Evolutionary conservation across 1,140 invertebrate species (phyloP).

Genomic region (Tyrophagus putrescentiae): DNA sequence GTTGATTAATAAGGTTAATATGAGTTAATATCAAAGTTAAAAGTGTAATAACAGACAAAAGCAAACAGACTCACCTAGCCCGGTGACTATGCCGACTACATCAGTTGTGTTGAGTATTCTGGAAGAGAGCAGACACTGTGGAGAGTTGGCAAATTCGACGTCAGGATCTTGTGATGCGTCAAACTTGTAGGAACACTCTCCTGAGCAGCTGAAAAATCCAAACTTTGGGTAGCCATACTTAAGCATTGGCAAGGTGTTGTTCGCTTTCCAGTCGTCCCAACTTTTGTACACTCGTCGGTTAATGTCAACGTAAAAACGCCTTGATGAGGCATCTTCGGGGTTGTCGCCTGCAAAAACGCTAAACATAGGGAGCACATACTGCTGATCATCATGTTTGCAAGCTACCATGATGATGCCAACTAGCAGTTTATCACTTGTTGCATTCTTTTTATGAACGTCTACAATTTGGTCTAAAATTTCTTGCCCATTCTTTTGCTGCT

Average conservation of each 20-base stretch:
- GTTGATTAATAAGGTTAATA: too few relatives aligned
- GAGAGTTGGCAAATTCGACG: background rate
- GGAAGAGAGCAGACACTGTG: background rate
- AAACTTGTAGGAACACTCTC: background rate
- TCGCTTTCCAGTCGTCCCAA: constrained; percentile 10
- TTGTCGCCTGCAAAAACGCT: background rate
- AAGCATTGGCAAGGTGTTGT: background rate
- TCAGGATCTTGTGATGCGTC: constrained; percentile 2
- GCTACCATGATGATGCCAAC: background rate
- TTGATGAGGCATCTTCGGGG: background rate
- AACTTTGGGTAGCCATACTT: background rate
- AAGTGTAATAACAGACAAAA: too few relatives aligned
- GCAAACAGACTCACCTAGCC: too few relatives aligned
- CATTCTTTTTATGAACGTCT: background rate
- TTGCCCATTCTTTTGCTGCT: background rate
- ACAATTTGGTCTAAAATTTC: background rate
- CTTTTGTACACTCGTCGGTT: background rate
- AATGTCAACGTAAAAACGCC: background rate
- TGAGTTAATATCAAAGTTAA: too few relatives aligned
- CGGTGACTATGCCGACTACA: background rate
- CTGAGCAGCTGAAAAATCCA: background rate
- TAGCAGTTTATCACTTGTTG: background rate
- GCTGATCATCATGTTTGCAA: background rate
- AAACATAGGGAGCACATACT: constrained; percentile 5
- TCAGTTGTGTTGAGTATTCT: background rate